Evolutionary conservation across 1,140 invertebrate species (phyloP), one percentile per base, ranked within the genome.

Genomic region (Aricia agestis): DNA sequence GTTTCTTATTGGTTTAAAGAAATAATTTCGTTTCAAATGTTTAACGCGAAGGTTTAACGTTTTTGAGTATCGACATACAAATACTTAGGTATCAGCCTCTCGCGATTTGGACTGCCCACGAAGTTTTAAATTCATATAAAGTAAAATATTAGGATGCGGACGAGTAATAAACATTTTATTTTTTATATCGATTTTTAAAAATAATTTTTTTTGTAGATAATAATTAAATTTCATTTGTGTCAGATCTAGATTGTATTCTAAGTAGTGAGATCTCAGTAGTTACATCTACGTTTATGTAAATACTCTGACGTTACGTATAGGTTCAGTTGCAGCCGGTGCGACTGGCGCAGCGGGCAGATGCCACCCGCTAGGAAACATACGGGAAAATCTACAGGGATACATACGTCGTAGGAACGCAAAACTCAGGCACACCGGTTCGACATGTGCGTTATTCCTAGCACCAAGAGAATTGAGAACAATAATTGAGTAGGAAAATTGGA

Each of bases 261-360:
- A 63, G 18, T 41, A 63, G 58, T 69, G 32, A 69, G 68, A 69
- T 69, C 68, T 69, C 18, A 19, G 10, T 45, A 10, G 59, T 15
- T 69, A 36, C 7, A 61, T 41, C 17, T 69, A 67, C 17, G 66
- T 67, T 66, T 2, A 32, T 13, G 32, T 63, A 41, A 63, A 69
- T 63, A 36, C 32, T 18, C 17, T 41, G 68, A 69, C 25, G 58
- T 69, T 69, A 69, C 68, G 68, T 69, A 69, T 69, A 10, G 18
- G 18, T 63, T 63, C 7, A 18, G 15, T 19, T 25, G 18, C 59
- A 19, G 15, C 17, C 11, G 18, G 59, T 25, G 6, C 19, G 10
- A 63, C 59, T 63, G 18, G 19, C 19, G 19, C 59, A 63, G 9
- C 4, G 18, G 59, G 59, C 59, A 63, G 59, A 25, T 63, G 17